These are phyloP conservation scores for Balanococcus diminutus DNA, from an alignment of 2,888 invertebrate genomes.

Conservation along the genomic window DNA sequence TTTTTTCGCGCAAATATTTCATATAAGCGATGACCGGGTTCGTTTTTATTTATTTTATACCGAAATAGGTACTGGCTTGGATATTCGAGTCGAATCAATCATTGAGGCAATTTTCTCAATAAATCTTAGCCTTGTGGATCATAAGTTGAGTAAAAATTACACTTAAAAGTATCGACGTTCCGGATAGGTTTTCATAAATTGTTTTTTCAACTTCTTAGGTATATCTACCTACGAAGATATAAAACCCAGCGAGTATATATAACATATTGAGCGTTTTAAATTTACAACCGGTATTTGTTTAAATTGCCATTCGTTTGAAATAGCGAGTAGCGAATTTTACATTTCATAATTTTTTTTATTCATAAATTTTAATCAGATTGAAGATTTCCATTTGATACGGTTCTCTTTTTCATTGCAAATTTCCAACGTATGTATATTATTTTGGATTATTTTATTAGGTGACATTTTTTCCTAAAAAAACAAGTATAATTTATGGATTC, in stretches of 20 bases:
- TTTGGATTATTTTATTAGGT: background rate
- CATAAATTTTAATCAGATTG: background rate
- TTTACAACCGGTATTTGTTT: background rate
- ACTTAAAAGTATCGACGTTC: background rate
- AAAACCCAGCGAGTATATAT: background rate
- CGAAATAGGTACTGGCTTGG: background rate
- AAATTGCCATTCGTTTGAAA: background rate
- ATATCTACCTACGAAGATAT: background rate
- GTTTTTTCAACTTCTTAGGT: background rate
- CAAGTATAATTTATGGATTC: background rate
- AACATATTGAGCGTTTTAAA: background rate
- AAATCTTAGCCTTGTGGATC: background rate
- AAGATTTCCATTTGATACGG: background rate
- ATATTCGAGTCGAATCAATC: background rate
- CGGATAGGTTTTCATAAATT: background rate
- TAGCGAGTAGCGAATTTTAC: background rate
- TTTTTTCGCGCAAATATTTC: background rate
- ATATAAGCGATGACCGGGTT: background rate
- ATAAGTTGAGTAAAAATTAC: background rate
- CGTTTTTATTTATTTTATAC: background rate
- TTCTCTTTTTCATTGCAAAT: background rate
- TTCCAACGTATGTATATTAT: background rate
- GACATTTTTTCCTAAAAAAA: background rate
- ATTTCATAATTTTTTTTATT: background rate
- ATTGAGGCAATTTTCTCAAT: background rate